Conservation (phyloP, 2,113 vertebrate genomes). For the Odocoileus hemionus region DNA sequence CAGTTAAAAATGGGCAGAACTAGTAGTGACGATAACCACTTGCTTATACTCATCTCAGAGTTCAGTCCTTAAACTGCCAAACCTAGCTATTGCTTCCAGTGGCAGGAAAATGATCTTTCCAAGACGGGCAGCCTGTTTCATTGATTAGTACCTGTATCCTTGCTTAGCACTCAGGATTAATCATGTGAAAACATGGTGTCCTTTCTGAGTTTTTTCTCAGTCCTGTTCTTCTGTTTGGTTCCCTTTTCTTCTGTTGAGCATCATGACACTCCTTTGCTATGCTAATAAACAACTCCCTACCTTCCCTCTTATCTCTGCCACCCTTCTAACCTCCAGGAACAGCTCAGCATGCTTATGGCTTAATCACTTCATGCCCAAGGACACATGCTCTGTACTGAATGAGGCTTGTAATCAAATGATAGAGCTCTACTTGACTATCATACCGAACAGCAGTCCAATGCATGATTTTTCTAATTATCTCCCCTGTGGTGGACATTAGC, state of each 20-base stretch:
- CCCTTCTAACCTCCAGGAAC: neutral
- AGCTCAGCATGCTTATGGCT: constrained; percentile 40
- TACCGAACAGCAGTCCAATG: constrained; percentile 47
- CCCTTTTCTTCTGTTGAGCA: neutral
- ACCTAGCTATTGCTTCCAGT: neutral
- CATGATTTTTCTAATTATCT: constrained; percentile 67
- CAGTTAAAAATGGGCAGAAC: neutral
- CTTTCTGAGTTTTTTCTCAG: neutral
- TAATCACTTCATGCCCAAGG: constrained; percentile 54
- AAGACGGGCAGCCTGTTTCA: neutral
- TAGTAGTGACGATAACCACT: neutral
- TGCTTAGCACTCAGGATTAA: neutral
- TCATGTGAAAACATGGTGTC: neutral
- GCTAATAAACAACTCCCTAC: neutral
- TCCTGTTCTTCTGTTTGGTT: neutral
- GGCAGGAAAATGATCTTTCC: neutral
- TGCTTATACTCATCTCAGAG: neutral
- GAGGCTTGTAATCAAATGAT: constrained; percentile 60
- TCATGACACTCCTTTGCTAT: neutral
- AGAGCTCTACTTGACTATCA: constrained; percentile 61
- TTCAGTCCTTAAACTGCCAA: neutral
- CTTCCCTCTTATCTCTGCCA: neutral
- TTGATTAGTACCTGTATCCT: neutral
- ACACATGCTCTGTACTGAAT: constrained; percentile 42
- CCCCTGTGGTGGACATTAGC: constrained; percentile 62